phyloP scores from a whole-genome alignment of 2,888 invertebrate genomes.

The Ischnura elegans region DNA sequence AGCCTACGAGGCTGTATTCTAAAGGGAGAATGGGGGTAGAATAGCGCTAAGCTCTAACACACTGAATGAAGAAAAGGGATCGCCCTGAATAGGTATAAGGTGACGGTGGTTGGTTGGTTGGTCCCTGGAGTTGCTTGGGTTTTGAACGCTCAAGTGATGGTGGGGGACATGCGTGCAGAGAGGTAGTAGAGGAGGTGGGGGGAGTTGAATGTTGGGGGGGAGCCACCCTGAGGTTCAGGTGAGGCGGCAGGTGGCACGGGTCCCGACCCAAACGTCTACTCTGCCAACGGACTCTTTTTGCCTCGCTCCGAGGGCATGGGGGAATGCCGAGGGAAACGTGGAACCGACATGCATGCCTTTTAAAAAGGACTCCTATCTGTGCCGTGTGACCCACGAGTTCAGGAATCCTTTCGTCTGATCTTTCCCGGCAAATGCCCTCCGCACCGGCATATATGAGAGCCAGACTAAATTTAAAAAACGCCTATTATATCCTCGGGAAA shows the following conservation, averaged over 20 bases:
- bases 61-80: constrained; percentile 15
- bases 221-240: neutral
- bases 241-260: constrained; percentile 31
- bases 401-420: neutral
- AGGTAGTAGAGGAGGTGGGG: neutral
- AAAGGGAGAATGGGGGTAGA: neutral
- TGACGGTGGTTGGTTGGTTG: neutral
- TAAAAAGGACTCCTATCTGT: neutral
- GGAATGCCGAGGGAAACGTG: neutral
- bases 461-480: too few relatives aligned
- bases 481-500: too few relatives aligned
- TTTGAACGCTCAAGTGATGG: neutral
- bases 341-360: neutral
- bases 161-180: neutral
- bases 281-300: constrained; percentile 1
- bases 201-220: neutral
- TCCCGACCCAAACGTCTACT: neutral
- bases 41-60: neutral
- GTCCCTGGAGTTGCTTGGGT: neutral
- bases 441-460: neutral
- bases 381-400: neutral
- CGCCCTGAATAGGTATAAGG: constrained; percentile 34
- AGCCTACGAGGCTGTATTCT: constrained; percentile 12
- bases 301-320: neutral
- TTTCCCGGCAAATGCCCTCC: neutral